Percentiles rank a stretch among this genome's conserved stretches.
phyloP scores from a whole-genome alignment of 2,797 vertebrate genomes.

The Eurystomus glaucurus region DNA sequence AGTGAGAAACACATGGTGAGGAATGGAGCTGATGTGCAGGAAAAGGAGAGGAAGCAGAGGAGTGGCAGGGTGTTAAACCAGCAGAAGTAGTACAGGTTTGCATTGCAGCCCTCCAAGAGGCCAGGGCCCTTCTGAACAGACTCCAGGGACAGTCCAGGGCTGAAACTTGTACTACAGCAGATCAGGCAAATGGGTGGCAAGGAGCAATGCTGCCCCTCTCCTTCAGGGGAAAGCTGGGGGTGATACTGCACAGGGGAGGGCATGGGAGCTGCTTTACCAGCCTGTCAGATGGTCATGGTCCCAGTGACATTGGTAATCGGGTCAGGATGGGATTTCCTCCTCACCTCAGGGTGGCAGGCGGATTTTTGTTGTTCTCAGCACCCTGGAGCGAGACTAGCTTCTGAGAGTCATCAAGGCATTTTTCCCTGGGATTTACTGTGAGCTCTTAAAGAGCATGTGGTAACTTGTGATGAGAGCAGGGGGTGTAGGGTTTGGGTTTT shows the following conservation, averaged over 20 bases:
- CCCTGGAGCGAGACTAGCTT: not conserved
- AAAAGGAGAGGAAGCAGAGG: not conserved
- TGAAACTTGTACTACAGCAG: not conserved
- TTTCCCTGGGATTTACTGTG: not conserved
- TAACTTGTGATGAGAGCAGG: not conserved
- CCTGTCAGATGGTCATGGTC: not conserved
- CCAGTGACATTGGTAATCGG: not conserved
- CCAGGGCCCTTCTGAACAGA: not conserved
- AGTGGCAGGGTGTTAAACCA: not conserved
- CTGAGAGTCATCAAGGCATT: not conserved
- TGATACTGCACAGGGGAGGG: rapidly evolving
- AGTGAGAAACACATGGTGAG: not conserved
- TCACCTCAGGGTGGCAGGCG: not conserved
- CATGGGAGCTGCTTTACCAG: not conserved
- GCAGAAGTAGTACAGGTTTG: not conserved
- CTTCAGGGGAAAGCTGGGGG: not conserved
- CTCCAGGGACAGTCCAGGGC: not conserved
- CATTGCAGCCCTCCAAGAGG: not conserved
- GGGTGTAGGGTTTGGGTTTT: not conserved
- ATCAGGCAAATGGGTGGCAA: not conserved
- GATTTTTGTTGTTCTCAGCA: not conserved
- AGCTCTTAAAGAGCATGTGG: not conserved
- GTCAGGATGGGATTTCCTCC: not conserved
- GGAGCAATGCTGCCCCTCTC: not conserved
- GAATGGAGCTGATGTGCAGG: not conserved